Evolutionary conservation across 2,113 vertebrate genomes (phyloP).

Genomic region (Ursus arctos): DNA sequence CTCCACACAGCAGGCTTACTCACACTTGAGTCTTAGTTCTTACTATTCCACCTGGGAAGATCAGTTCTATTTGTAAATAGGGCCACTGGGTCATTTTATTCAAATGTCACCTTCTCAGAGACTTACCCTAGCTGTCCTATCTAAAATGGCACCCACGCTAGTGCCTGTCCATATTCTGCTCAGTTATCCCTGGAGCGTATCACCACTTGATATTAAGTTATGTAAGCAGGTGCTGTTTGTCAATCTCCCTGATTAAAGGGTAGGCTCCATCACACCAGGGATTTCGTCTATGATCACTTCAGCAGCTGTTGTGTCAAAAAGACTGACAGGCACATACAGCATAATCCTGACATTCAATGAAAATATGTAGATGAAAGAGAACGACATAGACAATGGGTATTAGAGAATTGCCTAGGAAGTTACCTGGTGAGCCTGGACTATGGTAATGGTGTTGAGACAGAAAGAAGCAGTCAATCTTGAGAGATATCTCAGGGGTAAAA

Average conservation of each 20-base stretch:
- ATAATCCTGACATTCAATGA: neutral
- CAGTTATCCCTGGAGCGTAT: neutral
- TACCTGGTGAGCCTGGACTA: too few species aligned
- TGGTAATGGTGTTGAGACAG: neutral
- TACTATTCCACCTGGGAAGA: neutral
- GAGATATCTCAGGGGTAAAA: neutral
- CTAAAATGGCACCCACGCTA: fast-evolving
- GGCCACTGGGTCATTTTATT: neutral
- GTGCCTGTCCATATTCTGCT: neutral
- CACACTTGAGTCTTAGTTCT: neutral
- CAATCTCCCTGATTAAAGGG: neutral
- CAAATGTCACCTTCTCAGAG: neutral
- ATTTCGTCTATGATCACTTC: neutral
- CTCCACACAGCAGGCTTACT: neutral
- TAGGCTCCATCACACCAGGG: neutral
- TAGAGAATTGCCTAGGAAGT: neutral
- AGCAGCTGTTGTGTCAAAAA: neutral
- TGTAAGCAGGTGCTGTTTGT: neutral
- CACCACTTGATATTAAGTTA: neutral
- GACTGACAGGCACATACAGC: neutral
- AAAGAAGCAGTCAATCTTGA: neutral
- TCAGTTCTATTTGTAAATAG: neutral
- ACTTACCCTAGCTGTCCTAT: too few species aligned
- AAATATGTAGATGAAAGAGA: neutral
- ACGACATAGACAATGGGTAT: neutral